phyloP scores from a whole-genome alignment of 53 echinoderm and acorn worm species.

The Stichopus horrens region DNA sequence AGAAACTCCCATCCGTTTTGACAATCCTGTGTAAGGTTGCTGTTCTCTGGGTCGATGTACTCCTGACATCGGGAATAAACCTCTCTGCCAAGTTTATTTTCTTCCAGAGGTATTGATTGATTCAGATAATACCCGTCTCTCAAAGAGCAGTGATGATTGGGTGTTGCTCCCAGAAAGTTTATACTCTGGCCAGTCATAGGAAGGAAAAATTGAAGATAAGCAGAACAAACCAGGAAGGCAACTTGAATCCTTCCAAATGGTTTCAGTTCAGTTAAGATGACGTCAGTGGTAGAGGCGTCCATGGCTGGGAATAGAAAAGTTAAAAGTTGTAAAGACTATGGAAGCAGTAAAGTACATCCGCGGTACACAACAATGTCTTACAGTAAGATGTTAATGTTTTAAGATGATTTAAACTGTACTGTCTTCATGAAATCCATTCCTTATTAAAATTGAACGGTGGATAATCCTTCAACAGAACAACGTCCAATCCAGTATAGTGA shows the following conservation, averaged over 20 bases:
- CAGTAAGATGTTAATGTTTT: too few relatives aligned
- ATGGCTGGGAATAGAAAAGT: neutral
- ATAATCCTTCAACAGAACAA: too few relatives aligned
- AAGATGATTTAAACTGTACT: too few relatives aligned
- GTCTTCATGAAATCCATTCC: too few relatives aligned
- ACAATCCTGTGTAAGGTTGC: slow-evolving; percentile 62
- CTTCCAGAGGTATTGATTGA: slow-evolving; percentile 11
- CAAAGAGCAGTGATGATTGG: slow-evolving; percentile 67
- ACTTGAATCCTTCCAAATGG: slow-evolving; percentile 26
- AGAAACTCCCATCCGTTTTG: slow-evolving; percentile 77
- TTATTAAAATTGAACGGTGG: too few relatives aligned
- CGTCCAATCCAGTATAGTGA: too few relatives aligned
- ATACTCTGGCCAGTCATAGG: slow-evolving; percentile 49
- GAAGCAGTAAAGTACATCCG: too few relatives aligned
- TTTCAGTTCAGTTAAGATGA: slow-evolving; percentile 6
- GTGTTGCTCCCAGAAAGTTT: slow-evolving; percentile 74
- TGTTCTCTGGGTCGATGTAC: slow-evolving; percentile 57
- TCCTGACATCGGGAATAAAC: slow-evolving; percentile 59
- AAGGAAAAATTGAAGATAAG: slow-evolving; percentile 24
- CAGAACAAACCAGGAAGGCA: neutral
- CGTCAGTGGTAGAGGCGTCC: neutral
- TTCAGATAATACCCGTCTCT: neutral
- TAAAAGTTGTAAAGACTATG: too few relatives aligned
- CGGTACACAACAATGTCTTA: too few relatives aligned
- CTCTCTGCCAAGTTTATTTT: slow-evolving; percentile 33